These are phyloP conservation scores for Gisinianus flammeolus DNA, from an alignment of 2,888 invertebrate species.

Conservation along the genomic window DNA sequence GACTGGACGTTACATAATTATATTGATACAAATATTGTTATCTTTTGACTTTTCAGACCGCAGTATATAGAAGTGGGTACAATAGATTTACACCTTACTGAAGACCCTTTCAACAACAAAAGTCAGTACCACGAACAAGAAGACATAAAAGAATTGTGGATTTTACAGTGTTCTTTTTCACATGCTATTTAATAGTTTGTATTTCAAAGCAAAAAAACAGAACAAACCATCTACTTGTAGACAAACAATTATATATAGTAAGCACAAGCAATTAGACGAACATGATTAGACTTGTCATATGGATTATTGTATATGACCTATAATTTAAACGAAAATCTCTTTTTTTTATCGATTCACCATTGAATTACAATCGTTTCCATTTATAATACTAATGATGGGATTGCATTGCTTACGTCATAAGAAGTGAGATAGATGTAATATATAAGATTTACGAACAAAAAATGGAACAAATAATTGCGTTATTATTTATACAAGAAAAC, in stretches of 20 bases:
- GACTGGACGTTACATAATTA: neutral
- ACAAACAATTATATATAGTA: neutral
- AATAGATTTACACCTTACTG: constrained; percentile 94
- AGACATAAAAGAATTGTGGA: neutral
- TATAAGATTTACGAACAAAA: neutral
- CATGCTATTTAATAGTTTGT: neutral
- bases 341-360: no score
- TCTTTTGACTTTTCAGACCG: constrained; percentile 72
- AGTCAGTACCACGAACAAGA: neutral
- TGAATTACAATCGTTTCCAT: neutral
- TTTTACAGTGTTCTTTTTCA: neutral
- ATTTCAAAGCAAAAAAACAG: neutral
- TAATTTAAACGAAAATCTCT: neutral
- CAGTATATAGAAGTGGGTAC: constrained; percentile 91
- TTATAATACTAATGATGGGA: neutral
- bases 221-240: neutral
- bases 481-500: neutral
- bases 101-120: constrained; percentile 57
- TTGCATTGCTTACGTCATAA: neutral
- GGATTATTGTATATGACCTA: neutral
- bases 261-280: no score
- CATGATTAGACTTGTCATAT: neutral
- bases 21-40: neutral
- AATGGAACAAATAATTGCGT: neutral
- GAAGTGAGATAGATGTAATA: neutral